Percentiles rank a stretch among this genome's conserved stretches.
Conservation (phyloP, 1,140 invertebrate genomes). For the Drosophila teissieri region DNA sequence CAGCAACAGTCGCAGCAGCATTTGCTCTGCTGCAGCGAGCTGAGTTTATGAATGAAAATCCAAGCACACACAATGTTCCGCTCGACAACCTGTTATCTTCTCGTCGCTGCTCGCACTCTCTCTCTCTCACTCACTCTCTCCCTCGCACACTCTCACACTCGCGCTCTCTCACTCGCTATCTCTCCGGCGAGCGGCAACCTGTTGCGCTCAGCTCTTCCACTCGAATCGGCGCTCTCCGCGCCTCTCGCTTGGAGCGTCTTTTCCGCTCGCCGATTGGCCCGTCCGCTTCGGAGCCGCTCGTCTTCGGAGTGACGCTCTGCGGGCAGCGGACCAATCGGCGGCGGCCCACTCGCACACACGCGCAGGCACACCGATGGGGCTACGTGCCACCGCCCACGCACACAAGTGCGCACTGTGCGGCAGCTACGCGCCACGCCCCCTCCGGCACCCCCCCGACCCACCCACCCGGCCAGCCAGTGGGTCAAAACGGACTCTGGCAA, state of each 20-base stretch:
- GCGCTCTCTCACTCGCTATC: not conserved
- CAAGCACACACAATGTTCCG: constrained; percentile 2
- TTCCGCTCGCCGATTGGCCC: constrained; percentile 1
- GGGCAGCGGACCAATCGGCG: constrained; percentile 7
- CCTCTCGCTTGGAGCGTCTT: not conserved
- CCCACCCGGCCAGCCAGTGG: too few species aligned
- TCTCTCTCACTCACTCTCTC: not conserved
- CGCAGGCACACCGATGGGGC: not conserved
- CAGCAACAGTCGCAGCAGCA: not conserved
- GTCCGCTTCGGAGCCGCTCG: constrained; percentile 19
- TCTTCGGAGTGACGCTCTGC: constrained; percentile 15
- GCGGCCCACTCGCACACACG: not conserved
- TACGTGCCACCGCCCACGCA: not conserved
- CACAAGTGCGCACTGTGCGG: too few species aligned
- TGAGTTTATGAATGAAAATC: constrained; percentile 50
- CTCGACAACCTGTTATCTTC: constrained; percentile 23
- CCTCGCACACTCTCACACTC: not conserved
- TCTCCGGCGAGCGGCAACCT: constrained; percentile 7
- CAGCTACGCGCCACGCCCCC: too few species aligned
- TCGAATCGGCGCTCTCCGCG: constrained; percentile 20
- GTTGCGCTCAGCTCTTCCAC: constrained; percentile 30
- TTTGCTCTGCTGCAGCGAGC: constrained; percentile 8
- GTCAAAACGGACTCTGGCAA: too few species aligned
- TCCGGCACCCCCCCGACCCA: too few species aligned
- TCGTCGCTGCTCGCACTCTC: not conserved